A percentile compares a stretch with the other conserved stretches of the same genome.
phyloP scores from a whole-genome alignment of 2,888 invertebrate genomes.

The Sialis fuliginosa region DNA sequence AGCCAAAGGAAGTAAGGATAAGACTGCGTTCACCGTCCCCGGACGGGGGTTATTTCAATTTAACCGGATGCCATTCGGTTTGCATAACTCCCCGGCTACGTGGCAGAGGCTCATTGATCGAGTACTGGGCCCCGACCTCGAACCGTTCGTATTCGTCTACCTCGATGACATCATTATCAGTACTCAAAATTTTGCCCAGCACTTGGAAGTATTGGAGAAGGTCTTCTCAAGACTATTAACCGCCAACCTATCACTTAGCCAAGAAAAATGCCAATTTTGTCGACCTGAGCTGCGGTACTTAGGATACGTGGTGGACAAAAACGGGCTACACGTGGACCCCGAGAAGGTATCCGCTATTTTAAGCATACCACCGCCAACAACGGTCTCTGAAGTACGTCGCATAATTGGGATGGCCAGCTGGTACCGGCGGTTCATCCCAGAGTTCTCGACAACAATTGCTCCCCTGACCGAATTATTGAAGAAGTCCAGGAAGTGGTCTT shows the following conservation, averaged over 20 bases:
- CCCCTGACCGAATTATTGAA: slow-evolving; percentile 9
- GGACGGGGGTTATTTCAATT: neutral
- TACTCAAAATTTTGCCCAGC: slow-evolving; percentile 10
- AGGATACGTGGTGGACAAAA: slow-evolving; percentile 14
- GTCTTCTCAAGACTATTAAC: neutral
- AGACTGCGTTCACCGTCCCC: neutral
- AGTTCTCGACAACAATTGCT: slow-evolving; percentile 10
- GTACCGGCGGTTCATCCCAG: slow-evolving; percentile 14
- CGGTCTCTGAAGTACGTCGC: slow-evolving; percentile 10
- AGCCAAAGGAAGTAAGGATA: neutral
- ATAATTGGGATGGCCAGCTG: slow-evolving; percentile 17
- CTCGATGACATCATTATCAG: slow-evolving; percentile 11
- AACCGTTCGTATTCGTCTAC: slow-evolving; percentile 8
- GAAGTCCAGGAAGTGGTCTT: slow-evolving; percentile 3
- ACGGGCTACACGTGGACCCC: slow-evolving; percentile 11
- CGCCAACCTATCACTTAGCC: neutral
- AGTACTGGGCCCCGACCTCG: slow-evolving; percentile 9
- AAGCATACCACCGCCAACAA: slow-evolving; percentile 12
- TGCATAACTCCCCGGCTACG: slow-evolving; percentile 9
- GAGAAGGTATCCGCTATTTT: slow-evolving; percentile 7
- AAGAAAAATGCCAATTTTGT: slow-evolving; percentile 10
- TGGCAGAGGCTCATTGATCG: slow-evolving; percentile 11
- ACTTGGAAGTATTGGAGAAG: slow-evolving; percentile 6
- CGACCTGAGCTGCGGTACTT: slow-evolving; percentile 11
- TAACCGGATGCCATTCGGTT: slow-evolving; percentile 10